Percentiles rank a stretch among this genome's conserved stretches.
Conservation (phyloP, 2,797 vertebrate species). For the Bucorvus abyssinicus region DNA sequence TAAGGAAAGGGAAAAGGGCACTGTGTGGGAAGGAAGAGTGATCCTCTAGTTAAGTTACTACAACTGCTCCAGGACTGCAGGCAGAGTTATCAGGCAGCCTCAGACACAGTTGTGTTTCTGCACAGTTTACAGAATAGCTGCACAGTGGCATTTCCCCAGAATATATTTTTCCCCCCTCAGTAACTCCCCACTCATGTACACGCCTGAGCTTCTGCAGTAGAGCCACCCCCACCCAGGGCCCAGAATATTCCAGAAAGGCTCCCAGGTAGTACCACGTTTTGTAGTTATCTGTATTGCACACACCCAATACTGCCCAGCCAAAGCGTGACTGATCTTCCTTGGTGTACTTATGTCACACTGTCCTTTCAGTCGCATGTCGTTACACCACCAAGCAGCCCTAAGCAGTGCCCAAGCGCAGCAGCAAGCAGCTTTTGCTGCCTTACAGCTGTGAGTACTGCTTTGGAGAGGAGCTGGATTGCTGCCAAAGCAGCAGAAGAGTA, state of each 20-base stretch:
- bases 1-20: background rate
- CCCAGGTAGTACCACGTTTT: background rate
- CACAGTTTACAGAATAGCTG: background rate
- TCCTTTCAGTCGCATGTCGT: background rate
- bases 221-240: background rate
- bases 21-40: background rate
- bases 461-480: background rate
- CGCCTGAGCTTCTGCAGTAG: background rate
- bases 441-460: background rate
- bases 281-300: background rate
- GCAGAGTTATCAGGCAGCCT: background rate
- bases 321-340: fast-evolving
- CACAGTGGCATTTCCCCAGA: background rate
- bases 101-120: background rate
- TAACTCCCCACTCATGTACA: background rate
- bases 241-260: background rate
- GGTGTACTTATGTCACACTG: fast-evolving
- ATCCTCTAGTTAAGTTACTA: background rate
- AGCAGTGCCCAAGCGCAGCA: background rate
- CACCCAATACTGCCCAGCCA: background rate
- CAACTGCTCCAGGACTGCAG: background rate
- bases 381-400: background rate
- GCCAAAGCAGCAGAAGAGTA: background rate
- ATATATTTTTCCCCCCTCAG: background rate
- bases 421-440: background rate